These are phyloP conservation scores for Brassicogethes aeneus DNA, from an alignment of 2,888 invertebrate genomes.

Conservation along the genomic window DNA sequence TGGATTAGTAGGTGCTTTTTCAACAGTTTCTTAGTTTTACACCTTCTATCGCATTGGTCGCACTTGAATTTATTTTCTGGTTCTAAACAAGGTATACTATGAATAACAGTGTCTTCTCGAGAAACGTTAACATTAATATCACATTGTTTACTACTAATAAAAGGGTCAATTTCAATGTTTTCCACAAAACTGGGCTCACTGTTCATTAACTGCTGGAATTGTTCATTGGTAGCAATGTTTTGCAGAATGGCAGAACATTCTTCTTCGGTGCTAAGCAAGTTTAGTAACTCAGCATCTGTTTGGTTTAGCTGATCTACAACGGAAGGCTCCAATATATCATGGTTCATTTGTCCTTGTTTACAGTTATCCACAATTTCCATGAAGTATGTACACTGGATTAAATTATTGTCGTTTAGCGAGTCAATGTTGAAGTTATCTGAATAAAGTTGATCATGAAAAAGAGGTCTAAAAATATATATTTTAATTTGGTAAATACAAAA, in stretches of 20 bases:
- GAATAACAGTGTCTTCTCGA: background rate
- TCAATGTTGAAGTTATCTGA: conserved; percentile 22
- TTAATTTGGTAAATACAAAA: conserved; percentile 1
- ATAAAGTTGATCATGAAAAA: conserved; percentile 25
- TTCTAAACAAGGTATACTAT: background rate
- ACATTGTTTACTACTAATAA: conserved; percentile 15
- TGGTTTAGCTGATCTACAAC: conserved; percentile 34
- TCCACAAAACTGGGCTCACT: conserved; percentile 23
- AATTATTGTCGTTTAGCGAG: conserved; percentile 12
- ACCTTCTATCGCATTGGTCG: conserved; percentile 29
- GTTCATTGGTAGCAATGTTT: conserved; percentile 35
- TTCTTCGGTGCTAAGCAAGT: conserved; percentile 34
- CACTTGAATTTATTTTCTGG: conserved; percentile 24
- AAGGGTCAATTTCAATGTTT: conserved; percentile 15
- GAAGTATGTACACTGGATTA: conserved; percentile 24
- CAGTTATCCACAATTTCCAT: conserved; percentile 23
- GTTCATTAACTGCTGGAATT: conserved; percentile 32
- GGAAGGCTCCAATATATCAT: conserved; percentile 25
- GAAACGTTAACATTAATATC: conserved; percentile 1
- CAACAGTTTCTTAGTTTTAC: conserved; percentile 31
- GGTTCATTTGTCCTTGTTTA: conserved; percentile 17
- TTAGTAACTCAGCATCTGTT: conserved; percentile 33
- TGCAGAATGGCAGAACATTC: conserved; percentile 35
- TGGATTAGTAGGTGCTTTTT: conserved; percentile 35
- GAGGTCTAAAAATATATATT: conserved; percentile 23